Evolutionary conservation across 2,797 vertebrate species (phyloP).

Genomic region (Ctenochaetus hawaiiensis): DNA sequence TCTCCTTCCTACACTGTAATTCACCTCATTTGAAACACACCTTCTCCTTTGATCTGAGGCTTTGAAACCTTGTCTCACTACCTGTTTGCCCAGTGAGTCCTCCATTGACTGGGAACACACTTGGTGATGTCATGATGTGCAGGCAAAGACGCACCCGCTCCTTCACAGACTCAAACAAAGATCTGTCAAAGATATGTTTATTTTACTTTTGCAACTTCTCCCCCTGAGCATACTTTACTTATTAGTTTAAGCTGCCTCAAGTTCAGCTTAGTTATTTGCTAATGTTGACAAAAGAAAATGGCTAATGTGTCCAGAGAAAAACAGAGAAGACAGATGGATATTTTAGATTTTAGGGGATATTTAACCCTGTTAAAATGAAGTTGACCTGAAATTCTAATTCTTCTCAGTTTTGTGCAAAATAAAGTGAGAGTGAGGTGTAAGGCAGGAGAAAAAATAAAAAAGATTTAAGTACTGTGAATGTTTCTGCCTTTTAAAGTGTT

Average conservation of each 20-base stretch:
- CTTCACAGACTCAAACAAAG: not conserved
- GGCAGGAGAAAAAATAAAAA: not conserved
- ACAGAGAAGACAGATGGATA: not conserved
- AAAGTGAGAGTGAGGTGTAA: no score
- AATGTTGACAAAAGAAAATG: not conserved
- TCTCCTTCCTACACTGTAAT: conserved; percentile 67
- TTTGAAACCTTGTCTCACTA: conserved; percentile 53
- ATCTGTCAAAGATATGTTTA: not conserved
- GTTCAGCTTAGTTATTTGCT: not conserved
- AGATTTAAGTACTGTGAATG: not conserved
- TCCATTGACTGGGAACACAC: conserved; percentile 21
- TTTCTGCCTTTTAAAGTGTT: not conserved
- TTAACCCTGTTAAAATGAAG: not conserved
- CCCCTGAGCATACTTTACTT: not conserved
- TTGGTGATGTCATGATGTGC: conserved; percentile 60
- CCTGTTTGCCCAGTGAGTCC: conserved; percentile 57
- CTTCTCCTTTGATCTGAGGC: conserved; percentile 68
- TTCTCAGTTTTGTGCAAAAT: not conserved
- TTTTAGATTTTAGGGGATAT: not conserved
- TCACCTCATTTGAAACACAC: conserved; percentile 63
- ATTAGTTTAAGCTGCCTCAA: not conserved
- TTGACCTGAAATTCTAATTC: not conserved
- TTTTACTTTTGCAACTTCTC: not conserved
- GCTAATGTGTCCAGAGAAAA: not conserved
- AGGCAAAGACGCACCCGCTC: conserved; percentile 42